Base-by-base conservation (phyloP, 2,888 invertebrate genomes). In the Tridacna gigas region DNA sequence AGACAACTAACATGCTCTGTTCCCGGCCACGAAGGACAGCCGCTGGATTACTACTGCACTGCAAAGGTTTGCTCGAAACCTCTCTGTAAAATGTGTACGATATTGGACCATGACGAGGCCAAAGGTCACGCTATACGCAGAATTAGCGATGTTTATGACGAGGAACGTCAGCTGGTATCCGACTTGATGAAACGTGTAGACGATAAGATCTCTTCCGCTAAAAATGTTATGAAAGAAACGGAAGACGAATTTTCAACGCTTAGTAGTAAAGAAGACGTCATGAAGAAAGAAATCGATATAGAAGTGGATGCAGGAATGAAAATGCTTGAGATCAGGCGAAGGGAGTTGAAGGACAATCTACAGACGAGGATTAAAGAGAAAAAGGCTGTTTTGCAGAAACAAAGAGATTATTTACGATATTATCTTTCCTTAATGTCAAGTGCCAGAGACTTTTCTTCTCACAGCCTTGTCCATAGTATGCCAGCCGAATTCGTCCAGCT, bases 301-400 rank as follows among this genome's bases (percentile, higher is more conserved):
- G 88, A 88, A 74, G 82, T 89, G 69, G 88, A 89, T 74, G 86
- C 88, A 56, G 88, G 89, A 1, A 78, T 86, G 56, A 87, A 88
- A 66, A 88, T 89, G 89, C 45, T 89, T 20, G 89, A 89, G 69
- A 86, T 88, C 11, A 78, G 89, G 26, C 81, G 88, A 20, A 37
- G 88, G 61, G 87, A 89, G 75, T 65, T 89, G 3, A 89, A 89
- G 37, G 88, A 89, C 65, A 88, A 83, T 15, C 73, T 89, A n/a
- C 78, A 76, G n/a, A 77, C 77, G 0, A 74, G 88, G 28, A 87
- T 87, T 20, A 89, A 88, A 63, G 87, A 88, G 73, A 89, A 88
- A 82, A 87, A 88, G 65, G 77, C 86, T 13, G 88, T 88, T 1
- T 60, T 89, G 18, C 88, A 88, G 77, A 88, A 88, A 69, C 88